Base-by-base conservation (phyloP, 2,888 invertebrate genomes). In the Prenolepis imparis region DNA sequence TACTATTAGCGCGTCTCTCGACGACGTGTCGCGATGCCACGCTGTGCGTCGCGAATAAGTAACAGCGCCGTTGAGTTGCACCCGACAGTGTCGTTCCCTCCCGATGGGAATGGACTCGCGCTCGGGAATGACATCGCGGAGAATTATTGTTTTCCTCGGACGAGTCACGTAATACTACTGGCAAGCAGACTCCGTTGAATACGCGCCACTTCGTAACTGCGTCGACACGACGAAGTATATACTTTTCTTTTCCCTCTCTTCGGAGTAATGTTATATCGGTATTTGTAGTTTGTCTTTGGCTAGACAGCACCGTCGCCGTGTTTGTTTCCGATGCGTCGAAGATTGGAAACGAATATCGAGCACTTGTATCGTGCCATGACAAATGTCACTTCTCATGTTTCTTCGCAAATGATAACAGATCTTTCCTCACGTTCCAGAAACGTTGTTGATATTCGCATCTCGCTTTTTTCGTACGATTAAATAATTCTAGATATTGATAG, bases 1-100 rank as follows among this genome's bases (percentile, higher is more conserved):
- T 80, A 85, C 87, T 86, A 87, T 89, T 89, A 87, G 82, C 83
- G 83, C 81, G 84, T 89, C 78, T 89, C 63, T 57, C 80, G 48
- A 64, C 81, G 77, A 82, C 81, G 82, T 63, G 78, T 82, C 83
- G 75, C 32, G 70, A 89, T 84, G 84, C 70, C 15, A 24, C 57
- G 67, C 32, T 63, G 81, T 82, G 84, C 78, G 70, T 85, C 64
- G 74, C 83, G 81, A 83, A 84, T 82, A 86, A 89, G 81, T 82
- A 64, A 82, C 52, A 59, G 63, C 57, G 55, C 41, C 59, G 81
- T 61, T 48, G 72, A 36, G 59, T 81, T 61, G 52, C 32, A 61
- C n/a, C 39, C 66, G 63, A 77, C 84, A 87, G 82, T 41, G 81
- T 28, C 83, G 68, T 77, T 83, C 68, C 75, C 67, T 78, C 64